Base-by-base conservation (phyloP, 2,113 vertebrate species). In the Coturnix japonica region DNA sequence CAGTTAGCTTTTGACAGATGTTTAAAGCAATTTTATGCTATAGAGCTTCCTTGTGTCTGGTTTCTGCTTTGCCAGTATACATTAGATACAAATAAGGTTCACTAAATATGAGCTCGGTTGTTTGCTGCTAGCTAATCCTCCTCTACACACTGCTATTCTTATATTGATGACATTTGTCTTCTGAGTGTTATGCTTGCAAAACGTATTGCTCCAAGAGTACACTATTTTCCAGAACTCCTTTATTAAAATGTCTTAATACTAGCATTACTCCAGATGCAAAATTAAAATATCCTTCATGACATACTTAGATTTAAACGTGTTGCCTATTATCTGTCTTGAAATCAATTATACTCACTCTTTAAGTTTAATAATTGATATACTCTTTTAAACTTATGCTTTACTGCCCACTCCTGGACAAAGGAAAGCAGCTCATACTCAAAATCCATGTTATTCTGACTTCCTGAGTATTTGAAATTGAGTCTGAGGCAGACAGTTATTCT, bases 21-120 rank as follows among this genome's bases (percentile, higher is more conserved):
- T 95, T 80, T 93, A 89, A 93, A 92, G 72, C n/a, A 92, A 95
- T 97, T 97, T 96, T 88, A 81, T 95, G 88, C 67, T 83, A 49
- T 74, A 59, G 43, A 80, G 44, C 75, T 95, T 96, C 75, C 43
- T 96, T 91, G 26, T 11, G 7, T 89, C 72, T 86, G 74, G 9
- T 77, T 92, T 91, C 74, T 82, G 46, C 79, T 69, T 79, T 56
- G 59, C 54, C 75, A 67, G 87, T 53, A 22, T 86, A 43, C 25
- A 47, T 70, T 71, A 84, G 33, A 43, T 91, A 78, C 53, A 57
- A 85, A 85, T 61, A 73, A 65, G 26, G 15, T 89, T 86, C 80
- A 87, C 26, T 1, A 1, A 88, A 63, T 31, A 59, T 14, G 16
- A 8, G 18, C 16, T 63, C 70, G 37, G 47, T 84, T 72, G 3